Evolutionary conservation across 2,888 invertebrate species (phyloP).

Genomic region (Tiliacea aurago): DNA sequence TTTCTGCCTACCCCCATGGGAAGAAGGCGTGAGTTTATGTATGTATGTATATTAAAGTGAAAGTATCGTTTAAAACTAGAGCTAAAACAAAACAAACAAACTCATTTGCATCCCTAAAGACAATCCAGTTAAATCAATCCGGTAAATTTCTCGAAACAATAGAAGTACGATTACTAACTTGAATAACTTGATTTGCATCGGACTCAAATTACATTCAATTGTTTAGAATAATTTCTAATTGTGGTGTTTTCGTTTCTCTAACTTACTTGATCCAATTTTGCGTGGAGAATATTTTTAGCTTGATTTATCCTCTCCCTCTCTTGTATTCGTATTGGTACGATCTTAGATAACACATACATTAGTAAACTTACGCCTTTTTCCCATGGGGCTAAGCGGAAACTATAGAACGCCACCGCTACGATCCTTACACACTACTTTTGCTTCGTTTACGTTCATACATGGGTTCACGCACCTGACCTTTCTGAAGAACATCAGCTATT

Average conservation of each 20-base stretch:
- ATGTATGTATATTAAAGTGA: too few species aligned
- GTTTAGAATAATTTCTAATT: conserved; percentile 51
- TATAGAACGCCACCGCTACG: too few species aligned
- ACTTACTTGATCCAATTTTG: conserved; percentile 29
- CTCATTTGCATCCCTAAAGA: conserved; percentile 17
- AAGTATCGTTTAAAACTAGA: background rate
- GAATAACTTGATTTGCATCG: conserved; percentile 41
- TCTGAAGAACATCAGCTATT: too few species aligned
- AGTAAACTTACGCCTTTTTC: too few species aligned
- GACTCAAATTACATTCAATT: conserved; percentile 40
- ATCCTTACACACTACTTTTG: too few species aligned
- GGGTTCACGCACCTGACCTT: too few species aligned
- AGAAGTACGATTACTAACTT: conserved; percentile 34
- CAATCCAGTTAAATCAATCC: conserved; percentile 19
- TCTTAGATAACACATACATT: too few species aligned
- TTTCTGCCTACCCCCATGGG: too few species aligned
- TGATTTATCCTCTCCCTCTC: conserved; percentile 8
- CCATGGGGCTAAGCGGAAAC: too few species aligned
- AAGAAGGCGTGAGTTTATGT: too few species aligned
- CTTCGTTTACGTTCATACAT: too few species aligned
- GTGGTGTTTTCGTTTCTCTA: conserved; percentile 35
- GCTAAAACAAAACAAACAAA: conserved; percentile 14
- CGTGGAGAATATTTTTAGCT: conserved; percentile 29
- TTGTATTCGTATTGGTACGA: background rate
- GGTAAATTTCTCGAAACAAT: conserved; percentile 36